Evolutionary conservation across 2,797 vertebrate genomes (phyloP), one percentile per base, ranked within the genome.

Genomic region (Lepilemur ruficaudatus): DNA sequence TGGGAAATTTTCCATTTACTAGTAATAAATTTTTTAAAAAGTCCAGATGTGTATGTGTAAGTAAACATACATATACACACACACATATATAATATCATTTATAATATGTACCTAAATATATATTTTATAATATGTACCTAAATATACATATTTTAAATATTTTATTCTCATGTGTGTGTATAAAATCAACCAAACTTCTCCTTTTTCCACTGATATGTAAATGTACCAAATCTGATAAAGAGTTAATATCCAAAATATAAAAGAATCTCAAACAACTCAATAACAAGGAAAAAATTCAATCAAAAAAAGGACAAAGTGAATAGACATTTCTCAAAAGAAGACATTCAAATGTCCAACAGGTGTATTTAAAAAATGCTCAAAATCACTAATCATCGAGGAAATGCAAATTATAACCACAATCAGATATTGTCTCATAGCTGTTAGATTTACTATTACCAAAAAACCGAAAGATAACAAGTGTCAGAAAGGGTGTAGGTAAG

Each of bases 41-140:
- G 0, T 57, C 7, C 13, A 55, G 4, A 30, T 25, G 7, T n/a
- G 5, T 4, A 5, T 22, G 2, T 43, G 7, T 52, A 20, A 18
- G 2, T 73, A n/a, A n/a, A 18, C 23, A 67, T n/a, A 67, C 17
- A 67, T 67, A 67, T 5, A 63, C 6, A 63, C 14, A 61, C 5
- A 63, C 30, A 32, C 4, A 63, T 14, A 15, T 59, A 30, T 28
- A 11, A 63, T 32, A 63, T 3, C 30, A 32, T 63, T 15, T 63
- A 63, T 63, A 63, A 32, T 63, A 32, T 63, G 61, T 63, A 32
- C 61, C 30, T 63, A 32, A 30, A 63, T 63, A 63, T 63, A 7
- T 63, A 10, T 57, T 57, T 63, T 63, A 63, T 63, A 63, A 32
- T 32, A 32, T 32, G 30, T 63, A 15, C 61, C 13, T 63, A 32